phyloP scores from a whole-genome alignment of 2,888 invertebrate species.

The Drosophila suboccidentalis region DNA sequence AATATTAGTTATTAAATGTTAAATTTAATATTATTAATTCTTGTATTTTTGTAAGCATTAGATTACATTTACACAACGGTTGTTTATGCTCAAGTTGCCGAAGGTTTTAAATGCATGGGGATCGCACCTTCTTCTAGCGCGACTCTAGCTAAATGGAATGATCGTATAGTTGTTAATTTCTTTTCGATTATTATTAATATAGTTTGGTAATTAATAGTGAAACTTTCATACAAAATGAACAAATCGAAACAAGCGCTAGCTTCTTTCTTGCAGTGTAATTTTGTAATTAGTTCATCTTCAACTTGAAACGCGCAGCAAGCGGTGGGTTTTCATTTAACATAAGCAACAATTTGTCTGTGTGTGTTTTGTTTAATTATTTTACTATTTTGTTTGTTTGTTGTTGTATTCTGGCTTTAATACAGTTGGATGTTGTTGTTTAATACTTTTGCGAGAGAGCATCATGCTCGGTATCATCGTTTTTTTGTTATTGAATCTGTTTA shows the following conservation, averaged over 20 bases:
- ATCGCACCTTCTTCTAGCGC: conserved; percentile 57
- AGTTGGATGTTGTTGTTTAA: conserved; percentile 54
- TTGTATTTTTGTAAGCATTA: conserved; percentile 28
- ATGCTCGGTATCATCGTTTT: conserved; percentile 37
- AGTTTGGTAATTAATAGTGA: conserved; percentile 2
- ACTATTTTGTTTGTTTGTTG: conserved; percentile 27
- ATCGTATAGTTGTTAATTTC: conserved; percentile 73
- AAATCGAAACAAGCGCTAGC: conserved; percentile 11
- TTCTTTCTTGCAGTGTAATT: conserved; percentile 10
- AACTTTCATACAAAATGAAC: conserved; percentile 38
- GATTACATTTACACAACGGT: conserved; percentile 59
- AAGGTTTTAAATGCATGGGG: conserved; percentile 74
- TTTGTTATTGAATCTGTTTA: conserved; percentile 1
- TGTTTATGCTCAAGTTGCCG: conserved; percentile 63
- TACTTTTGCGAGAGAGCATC: conserved; percentile 59
- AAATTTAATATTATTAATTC: conserved; percentile 30
- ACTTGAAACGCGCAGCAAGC: conserved; percentile 75
- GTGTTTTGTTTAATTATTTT: conserved; percentile 15
- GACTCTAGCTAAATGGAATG: conserved; percentile 79
- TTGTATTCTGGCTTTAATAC: conserved; percentile 54
- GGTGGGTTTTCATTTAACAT: conserved; percentile 72
- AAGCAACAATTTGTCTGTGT: conserved; percentile 32
- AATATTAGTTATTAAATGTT: conserved; percentile 36
- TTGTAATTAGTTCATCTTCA: conserved; percentile 40
- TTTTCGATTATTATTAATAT: conserved; percentile 24